phyloP scores from a whole-genome alignment of 2,797 vertebrate genomes.

The Crossoptilon crossoptilon region DNA sequence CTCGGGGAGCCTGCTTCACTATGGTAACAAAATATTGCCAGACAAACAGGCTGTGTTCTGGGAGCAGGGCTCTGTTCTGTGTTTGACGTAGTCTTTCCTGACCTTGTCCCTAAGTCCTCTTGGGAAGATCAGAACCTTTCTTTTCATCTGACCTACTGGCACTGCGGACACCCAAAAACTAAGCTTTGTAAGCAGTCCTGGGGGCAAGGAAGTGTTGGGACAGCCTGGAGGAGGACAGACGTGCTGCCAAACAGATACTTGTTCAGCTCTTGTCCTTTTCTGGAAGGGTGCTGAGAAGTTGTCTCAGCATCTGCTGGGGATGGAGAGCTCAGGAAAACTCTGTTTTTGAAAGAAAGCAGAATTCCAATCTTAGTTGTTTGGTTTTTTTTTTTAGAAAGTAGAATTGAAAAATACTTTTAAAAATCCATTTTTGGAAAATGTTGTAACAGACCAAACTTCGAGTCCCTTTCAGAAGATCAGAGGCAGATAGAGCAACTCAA shows the following conservation, averaged over 20 bases:
- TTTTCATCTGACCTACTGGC: neutral
- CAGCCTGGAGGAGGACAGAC: neutral
- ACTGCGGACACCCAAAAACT: neutral
- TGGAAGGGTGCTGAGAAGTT: neutral
- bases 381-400: neutral
- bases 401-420: neutral
- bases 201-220: neutral
- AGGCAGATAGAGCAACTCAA: neutral
- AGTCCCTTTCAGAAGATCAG: constrained; percentile 9
- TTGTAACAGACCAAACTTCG: constrained; percentile 9
- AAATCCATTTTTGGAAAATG: neutral
- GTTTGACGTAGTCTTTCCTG: neutral
- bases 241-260: fast-evolving
- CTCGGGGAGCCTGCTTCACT: neutral
- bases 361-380: neutral
- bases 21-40: constrained; percentile 4
- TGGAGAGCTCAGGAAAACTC: neutral
- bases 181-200: neutral
- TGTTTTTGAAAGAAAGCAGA: neutral
- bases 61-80: neutral
- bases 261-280: neutral
- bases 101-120: neutral
- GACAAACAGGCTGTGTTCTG: neutral
- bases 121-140: neutral
- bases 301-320: neutral